Percentiles rank a stretch among this genome's conserved stretches.
phyloP scores from a whole-genome alignment of 2,888 invertebrate species.

The Parascotia fuliginaria region DNA sequence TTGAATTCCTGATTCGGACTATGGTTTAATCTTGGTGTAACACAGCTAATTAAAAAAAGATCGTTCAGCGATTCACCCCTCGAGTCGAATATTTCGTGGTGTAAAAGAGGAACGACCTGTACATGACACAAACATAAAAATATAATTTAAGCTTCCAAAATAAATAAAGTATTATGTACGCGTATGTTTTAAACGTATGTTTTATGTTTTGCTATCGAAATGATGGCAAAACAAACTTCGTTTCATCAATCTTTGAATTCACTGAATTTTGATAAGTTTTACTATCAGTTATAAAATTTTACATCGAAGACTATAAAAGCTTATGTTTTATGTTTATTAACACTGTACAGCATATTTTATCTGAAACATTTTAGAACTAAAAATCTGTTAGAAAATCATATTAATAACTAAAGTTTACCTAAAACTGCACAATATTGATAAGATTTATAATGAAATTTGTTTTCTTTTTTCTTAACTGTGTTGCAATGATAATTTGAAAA shows the following conservation, averaged over 20 bases:
- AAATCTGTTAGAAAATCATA: not conserved
- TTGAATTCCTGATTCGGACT: too few relatives aligned
- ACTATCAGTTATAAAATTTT: constrained; percentile 24
- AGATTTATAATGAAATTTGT: too few relatives aligned
- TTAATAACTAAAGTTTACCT: not conserved
- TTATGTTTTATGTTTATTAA: constrained; percentile 5
- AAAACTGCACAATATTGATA: too few relatives aligned
- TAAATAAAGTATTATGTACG: constrained; percentile 13
- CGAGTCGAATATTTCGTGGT: too few relatives aligned
- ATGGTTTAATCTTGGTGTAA: too few relatives aligned
- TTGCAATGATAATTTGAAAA: too few relatives aligned
- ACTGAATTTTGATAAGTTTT: constrained; percentile 30
- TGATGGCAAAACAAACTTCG: constrained; percentile 31
- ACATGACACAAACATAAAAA: too few relatives aligned
- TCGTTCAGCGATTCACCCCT: too few relatives aligned
- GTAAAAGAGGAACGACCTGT: too few relatives aligned
- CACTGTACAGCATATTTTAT: constrained; percentile 2
- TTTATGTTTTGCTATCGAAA: constrained; percentile 13
- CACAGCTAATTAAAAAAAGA: too few relatives aligned
- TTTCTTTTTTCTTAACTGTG: too few relatives aligned
- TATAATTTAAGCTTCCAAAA: constrained; percentile 3
- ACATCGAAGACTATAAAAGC: constrained; percentile 4
- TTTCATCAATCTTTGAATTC: constrained; percentile 20
- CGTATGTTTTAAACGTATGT: constrained; percentile 9
- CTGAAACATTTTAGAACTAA: not conserved